Base-by-base conservation (phyloP, 2,113 vertebrate species). In the Corapipo altera region DNA sequence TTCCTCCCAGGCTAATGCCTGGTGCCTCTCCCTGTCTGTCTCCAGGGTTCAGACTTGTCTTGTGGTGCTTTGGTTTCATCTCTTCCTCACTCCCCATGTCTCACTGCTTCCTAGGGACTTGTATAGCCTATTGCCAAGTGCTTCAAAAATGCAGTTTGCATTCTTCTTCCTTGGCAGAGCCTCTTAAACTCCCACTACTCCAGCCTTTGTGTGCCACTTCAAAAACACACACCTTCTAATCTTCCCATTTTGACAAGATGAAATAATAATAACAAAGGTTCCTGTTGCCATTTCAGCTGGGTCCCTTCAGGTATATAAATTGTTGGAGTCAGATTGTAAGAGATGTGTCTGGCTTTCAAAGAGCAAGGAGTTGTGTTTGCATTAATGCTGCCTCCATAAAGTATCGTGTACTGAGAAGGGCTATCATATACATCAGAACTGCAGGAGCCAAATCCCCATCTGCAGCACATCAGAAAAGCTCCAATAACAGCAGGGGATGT, bases 141-240 rank as follows among this genome's bases (percentile, higher is more conserved):
- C 64, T 82, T 83, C 59, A 77, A 73, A 93, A 48, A 30, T 21
- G 28, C 74, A 44, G 75, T 66, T 88, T 77, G 71, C 30, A 9
- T 93, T 83, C 78, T 88, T 58, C 78, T 88, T 91, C 35, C 59
- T 88, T 94, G 89, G 89, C 64, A 96, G 78, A 91, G 64, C 61
- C 65, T 88, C 82, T 82, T 54, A 80, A 74, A 70, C 78, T 90
- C 71, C 65, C 57, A 48, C 79, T 61, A 17, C 44, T 83, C 57
- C 55, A 89, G 84, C 66, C 54, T 80, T 85, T 72, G 51, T 88
- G 59, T 72, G 33, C 46, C 74, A 37, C 93, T 89, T 94, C 37
- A 82, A 54, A 81, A 93, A 77, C 12, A 37, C 59, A 55, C 18
- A 54, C 37, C 55, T 89, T 66, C 79, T 90, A 16, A 71, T 79